Evolutionary conservation across 2,797 vertebrate genomes (phyloP), one percentile per base, ranked within the genome.

Genomic region (Enteromius paludinosus): DNA sequence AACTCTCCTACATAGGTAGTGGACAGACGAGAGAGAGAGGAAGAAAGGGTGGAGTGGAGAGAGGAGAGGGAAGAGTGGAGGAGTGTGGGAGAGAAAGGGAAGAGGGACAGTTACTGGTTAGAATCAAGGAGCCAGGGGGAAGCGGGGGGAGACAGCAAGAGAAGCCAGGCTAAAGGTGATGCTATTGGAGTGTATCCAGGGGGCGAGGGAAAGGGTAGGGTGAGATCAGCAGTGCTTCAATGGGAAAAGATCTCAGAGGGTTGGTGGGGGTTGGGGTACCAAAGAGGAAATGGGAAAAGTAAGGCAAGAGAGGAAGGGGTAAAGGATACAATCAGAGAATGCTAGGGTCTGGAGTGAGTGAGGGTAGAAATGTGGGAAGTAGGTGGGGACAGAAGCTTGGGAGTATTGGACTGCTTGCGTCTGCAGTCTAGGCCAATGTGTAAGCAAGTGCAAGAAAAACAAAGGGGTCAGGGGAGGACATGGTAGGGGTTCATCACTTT

Each of bases 1-100:
- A 99, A 99, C 93, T 99, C 98, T 90, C 98, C 98, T 99, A 94
- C 0, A 88, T 78, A 78, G 91, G 75, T 20, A 89, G 70, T 59
- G 82, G 87, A 90, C 85, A 90, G 90, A 83, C 86, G 65, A 89
- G 86, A 89, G 61, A 54, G 52, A 87, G 81, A 79, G 28, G 86
- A 78, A 89, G 30, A 89, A 64, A 89, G 49, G 86, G 84, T 89
- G 83, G 88, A 82, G 87, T 15, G 87, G 78, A 89, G 90, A 89
- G 89, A 92, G 90, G 90, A 90, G 90, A 89, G 90, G 86, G 71
- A 90, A 93, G 90, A 93, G 91, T 90, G 91, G 90, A 91, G 90
- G 89, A 89, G 89, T 87, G 90, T 90, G 89, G 90, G 89, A 86
- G 86, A 92, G 90, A 88, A 86, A 89, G 91, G 89, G 89, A 43